Evolutionary conservation across 2,888 invertebrate species (phyloP), one percentile per base, ranked within the genome.

Genomic region (Lasioglossum morio): DNA sequence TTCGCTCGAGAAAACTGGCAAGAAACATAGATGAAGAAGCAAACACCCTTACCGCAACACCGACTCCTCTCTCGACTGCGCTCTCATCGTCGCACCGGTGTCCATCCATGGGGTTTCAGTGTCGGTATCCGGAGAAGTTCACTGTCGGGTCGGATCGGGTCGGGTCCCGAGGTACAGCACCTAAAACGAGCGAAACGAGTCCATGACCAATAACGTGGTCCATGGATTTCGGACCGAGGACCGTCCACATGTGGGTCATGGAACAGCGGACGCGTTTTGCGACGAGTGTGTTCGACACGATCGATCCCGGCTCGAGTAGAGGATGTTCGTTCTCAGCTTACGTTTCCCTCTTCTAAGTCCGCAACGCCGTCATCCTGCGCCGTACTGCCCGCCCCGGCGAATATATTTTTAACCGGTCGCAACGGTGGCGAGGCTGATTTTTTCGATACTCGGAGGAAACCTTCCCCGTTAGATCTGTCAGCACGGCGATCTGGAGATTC

Each of bases 51-150:
- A 94, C 94, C 94, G 91, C 92, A 91, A 86, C 79, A 85, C 84
- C 88, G 82, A 85, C 88, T 85, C 92, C 93, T 88, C 92, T 94
- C 85, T 93, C 94, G 37, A 37, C 34, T 23, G 66, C 66, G 91
- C 92, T 94, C 88, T 94, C 94, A 83, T 94, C 94, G 88, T 93
- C 94, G 90, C 92, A 89, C 75, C 90, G 81, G 86, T 87, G 80
- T 70, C 89, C 85, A 82, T 89, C 91, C 91, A 90, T 91, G 79
- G 82, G 80, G 83, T 2, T 2, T 85, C 84, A 89, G 81, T 89
- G 83, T 84, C 79, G 66, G 88, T 83, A 70, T 81, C 75, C 69
- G 80, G 69, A 57, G 80, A 88, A 81, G 86, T 70, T 40, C 40
- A 83, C 81, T 48, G 84, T 85, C 40, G 69, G 34, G 12, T 66